Evolutionary conservation across 1,140 invertebrate genomes (phyloP).

Genomic region (Papilio aristodemus): DNA sequence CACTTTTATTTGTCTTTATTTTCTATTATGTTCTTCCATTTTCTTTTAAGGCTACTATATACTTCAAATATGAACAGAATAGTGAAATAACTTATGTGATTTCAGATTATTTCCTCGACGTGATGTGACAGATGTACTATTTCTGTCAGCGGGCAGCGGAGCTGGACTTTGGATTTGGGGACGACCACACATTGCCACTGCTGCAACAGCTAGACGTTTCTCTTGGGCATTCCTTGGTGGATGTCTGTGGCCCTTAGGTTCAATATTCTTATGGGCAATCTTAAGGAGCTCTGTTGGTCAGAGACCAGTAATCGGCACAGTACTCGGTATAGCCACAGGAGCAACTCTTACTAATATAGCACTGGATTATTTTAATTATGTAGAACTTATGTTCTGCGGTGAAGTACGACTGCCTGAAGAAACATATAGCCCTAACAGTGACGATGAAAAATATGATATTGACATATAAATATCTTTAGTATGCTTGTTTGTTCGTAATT

Average conservation of each 20-base stretch:
- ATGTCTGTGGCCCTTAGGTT: conserved; percentile 73
- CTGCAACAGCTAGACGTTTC: conserved; percentile 70
- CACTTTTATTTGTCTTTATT: no score
- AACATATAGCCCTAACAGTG: conserved; percentile 73
- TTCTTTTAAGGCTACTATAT: no score
- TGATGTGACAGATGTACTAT: conserved; percentile 75
- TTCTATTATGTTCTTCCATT: no score
- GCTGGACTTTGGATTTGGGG: conserved; percentile 76
- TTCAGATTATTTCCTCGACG: conserved; percentile 74
- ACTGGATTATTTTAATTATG: conserved; percentile 77
- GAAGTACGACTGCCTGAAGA: conserved; percentile 71
- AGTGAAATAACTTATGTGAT: conserved; percentile 31
- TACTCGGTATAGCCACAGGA: conserved; percentile 70
- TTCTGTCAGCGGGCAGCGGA: conserved; percentile 71
- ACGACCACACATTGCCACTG: conserved; percentile 75
- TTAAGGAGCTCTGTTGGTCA: conserved; percentile 74
- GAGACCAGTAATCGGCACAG: conserved; percentile 68
- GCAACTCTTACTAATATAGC: conserved; percentile 76
- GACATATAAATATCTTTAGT: conserved; percentile 56
- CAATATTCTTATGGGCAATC: conserved; percentile 77
- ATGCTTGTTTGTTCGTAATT: conserved; percentile 35
- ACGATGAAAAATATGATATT: conserved; percentile 79
- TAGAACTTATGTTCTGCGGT: conserved; percentile 77
- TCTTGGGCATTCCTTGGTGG: conserved; percentile 78
- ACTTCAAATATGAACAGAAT: no score